Evolutionary conservation across 2,797 vertebrate species (phyloP).

Genomic region (Melanotaenia maccullochi): DNA sequence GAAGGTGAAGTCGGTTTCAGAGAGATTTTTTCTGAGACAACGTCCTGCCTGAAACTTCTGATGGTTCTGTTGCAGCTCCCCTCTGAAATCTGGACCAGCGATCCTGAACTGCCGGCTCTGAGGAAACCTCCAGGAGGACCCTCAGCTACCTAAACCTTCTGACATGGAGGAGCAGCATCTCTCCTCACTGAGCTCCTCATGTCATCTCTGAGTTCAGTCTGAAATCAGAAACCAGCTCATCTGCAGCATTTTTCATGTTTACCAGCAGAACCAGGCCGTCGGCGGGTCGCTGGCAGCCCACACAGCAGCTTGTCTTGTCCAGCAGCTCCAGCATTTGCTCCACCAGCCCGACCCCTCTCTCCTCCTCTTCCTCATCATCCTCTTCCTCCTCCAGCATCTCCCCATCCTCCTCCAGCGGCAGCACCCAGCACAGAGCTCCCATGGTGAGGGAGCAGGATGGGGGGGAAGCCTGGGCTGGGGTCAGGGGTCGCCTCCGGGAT

Average conservation of each 20-base stretch:
- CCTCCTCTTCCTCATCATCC: slow-evolving; percentile 32
- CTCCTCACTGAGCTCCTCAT: no score
- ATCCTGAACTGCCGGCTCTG: no score
- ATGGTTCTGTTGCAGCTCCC: no score
- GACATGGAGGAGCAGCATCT: no score
- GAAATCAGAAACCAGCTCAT: no score
- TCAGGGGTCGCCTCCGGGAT: slow-evolving; percentile 35
- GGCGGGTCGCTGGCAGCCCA: slow-evolving; percentile 16
- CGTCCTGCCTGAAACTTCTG: no score
- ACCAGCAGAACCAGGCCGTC: slow-evolving; percentile 60
- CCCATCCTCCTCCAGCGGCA: slow-evolving; percentile 65
- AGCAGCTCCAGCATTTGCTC: slow-evolving; percentile 41
- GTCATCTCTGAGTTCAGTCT: no score
- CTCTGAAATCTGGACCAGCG: no score
- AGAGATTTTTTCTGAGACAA: no score
- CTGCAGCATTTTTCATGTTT: slow-evolving; percentile 15
- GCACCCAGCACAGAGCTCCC: slow-evolving; percentile 74
- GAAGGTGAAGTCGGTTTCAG: no score
- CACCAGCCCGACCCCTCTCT: slow-evolving; percentile 12
- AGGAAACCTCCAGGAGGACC: no score
- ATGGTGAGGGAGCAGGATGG: slow-evolving; percentile 18
- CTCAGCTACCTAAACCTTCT: no score
- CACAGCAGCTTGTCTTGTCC: slow-evolving; percentile 45
- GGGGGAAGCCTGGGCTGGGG: not conserved
- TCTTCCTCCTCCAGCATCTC: slow-evolving; percentile 41